A percentile compares a stretch with the other conserved stretches of the same genome.
phyloP scores from a whole-genome alignment of 37 sponge, comb jelly and placozoan genomes.

The Geodia barretti region DNA sequence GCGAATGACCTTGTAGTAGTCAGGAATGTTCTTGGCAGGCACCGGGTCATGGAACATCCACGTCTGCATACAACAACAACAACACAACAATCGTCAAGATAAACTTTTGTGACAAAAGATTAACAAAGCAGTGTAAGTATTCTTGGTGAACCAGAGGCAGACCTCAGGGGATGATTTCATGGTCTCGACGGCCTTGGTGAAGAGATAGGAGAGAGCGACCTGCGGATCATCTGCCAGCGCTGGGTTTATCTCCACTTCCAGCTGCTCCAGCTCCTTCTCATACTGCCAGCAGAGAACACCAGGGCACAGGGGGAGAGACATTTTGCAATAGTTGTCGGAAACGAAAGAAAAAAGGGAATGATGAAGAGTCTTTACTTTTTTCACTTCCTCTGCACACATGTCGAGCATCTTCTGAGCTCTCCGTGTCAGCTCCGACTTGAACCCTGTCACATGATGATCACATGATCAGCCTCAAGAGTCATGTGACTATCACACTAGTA shows the following conservation, averaged over 20 bases:
- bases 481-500: slow-evolving; percentile 10
- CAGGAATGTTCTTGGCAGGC: slow-evolving; percentile 86
- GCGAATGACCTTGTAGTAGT: slow-evolving; percentile 86
- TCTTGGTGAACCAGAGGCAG: slow-evolving; percentile 10
- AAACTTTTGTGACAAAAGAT: neutral
- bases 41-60: slow-evolving; percentile 89
- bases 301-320: neutral
- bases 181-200: slow-evolving; percentile 53
- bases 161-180: slow-evolving; percentile 76
- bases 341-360: neutral
- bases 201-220: slow-evolving; percentile 63
- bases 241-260: slow-evolving; percentile 83
- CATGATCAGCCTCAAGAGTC: neutral
- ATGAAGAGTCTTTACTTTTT: too few relatives aligned
- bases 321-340: neutral
- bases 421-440: slow-evolving; percentile 59
- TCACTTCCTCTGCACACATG: slow-evolving; percentile 71
- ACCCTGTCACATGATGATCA: slow-evolving; percentile 39
- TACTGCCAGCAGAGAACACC: slow-evolving; percentile 4
- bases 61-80: slow-evolving; percentile 46
- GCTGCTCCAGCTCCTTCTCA: slow-evolving; percentile 71
- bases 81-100: neutral
- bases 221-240: slow-evolving; percentile 73
- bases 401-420: slow-evolving; percentile 74
- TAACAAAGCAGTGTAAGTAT: too few relatives aligned